Base-by-base conservation (phyloP, 2,797 vertebrate genomes). In the Macropus fuliginosus region DNA sequence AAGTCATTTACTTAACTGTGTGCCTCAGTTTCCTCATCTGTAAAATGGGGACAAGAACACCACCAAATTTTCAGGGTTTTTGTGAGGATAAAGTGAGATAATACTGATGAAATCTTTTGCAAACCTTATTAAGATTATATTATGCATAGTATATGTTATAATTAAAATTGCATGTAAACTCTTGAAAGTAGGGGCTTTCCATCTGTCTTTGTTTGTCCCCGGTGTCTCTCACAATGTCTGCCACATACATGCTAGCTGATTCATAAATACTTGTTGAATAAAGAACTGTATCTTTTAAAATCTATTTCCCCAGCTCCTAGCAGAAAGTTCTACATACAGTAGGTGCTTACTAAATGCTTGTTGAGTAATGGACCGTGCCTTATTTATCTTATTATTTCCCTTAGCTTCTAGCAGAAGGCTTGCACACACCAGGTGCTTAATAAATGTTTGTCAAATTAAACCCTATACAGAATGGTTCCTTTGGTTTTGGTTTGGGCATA, bases 381-480 rank as follows among this genome's bases (percentile, higher is more conserved):
- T 62, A 90, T 74, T 96, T 74, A 93, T 93, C 89, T 93, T 91
- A 87, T 50, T 93, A 27, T 94, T 31, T 96, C 34, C 11, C 29
- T 74, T 74, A 18, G 34, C 62, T 74, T 74, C 62, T 40, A 74
- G 62, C 34, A n/a, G n/a, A 74, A n/a, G 62, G 34, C n/a, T 74
- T 18, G 5, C 14, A 66, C 5, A 21, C 14, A 66, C 5, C 34
- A 74, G 18, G n/a, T 21, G 18, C 16, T 81, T 81, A 81, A 40
- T 40, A 81, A 81, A 46, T 81, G 18, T 74, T 74, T 74, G 62
- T 10, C n/a, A 81, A 10, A 46, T 24, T 81, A n/a, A 81, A 81
- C 40, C 16, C n/a, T 81, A 21, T 18, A 81, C 21, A 46, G 66
- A 46, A 81, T 81, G n/a, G 18, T 81, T 81, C 66, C n/a, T 81